Conservation (phyloP, 2,113 vertebrate genomes). For the Castor canadensis region DNA sequence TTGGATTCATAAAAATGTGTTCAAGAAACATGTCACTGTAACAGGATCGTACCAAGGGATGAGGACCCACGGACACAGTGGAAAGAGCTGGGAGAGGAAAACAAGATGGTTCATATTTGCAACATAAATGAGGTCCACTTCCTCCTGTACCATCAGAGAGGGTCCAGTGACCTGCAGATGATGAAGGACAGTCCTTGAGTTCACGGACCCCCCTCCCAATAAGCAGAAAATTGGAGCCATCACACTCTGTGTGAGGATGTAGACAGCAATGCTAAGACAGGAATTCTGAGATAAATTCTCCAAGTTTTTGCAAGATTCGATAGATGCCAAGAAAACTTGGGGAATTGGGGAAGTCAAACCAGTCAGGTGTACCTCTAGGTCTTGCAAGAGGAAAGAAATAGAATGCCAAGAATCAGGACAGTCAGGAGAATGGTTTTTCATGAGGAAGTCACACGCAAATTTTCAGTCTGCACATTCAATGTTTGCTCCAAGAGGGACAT, state of each 20-base stretch:
- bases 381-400: background rate
- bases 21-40: rapidly evolving
- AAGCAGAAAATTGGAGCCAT: background rate
- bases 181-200: background rate
- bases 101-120: background rate
- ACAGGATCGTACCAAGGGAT: background rate
- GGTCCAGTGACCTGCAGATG: background rate
- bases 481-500: background rate
- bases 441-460: background rate
- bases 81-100: background rate
- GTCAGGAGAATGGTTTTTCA: background rate
- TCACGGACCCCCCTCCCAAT: background rate
- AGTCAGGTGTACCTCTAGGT: background rate
- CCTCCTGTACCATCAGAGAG: background rate
- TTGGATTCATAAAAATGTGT: background rate
- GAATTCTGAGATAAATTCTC: background rate
- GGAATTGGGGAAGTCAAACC: background rate
- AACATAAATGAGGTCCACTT: rapidly evolving
- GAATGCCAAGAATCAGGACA: rapidly evolving
- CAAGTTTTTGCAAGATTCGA: background rate
- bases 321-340: background rate
- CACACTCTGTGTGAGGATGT: rapidly evolving
- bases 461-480: background rate
- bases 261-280: background rate
- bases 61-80: rapidly evolving